A percentile compares a stretch with the other conserved stretches of the same genome.
Conservation (phyloP, 53 echinoderm and acorn worm species). For the Temnopleurus reevesii region DNA sequence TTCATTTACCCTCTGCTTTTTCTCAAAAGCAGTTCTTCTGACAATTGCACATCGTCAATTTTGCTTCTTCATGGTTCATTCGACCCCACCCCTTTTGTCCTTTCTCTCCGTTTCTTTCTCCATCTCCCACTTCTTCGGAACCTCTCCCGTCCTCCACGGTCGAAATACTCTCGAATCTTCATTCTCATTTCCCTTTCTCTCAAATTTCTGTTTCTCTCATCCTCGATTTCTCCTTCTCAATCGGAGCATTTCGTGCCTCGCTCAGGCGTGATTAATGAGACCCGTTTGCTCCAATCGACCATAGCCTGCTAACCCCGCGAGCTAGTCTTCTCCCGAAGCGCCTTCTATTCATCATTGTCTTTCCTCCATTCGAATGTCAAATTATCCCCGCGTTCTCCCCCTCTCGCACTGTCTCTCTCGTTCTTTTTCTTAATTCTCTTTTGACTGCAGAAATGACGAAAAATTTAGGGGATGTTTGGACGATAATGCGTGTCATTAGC, state of each 20-base stretch:
- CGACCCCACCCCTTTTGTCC: not conserved
- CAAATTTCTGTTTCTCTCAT: too few relatives aligned
- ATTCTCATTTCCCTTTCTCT: not conserved
- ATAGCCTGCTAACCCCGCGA: not conserved
- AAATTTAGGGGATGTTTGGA: too few relatives aligned
- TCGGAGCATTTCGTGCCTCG: slow-evolving; percentile 23
- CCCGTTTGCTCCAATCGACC: slow-evolving; percentile 37
- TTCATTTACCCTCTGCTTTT: too few relatives aligned
- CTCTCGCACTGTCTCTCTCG: too few relatives aligned
- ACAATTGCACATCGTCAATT: not conserved
- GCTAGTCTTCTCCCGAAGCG: not conserved
- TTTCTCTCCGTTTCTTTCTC: not conserved
- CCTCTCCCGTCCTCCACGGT: not conserved
- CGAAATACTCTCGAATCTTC: too few relatives aligned
- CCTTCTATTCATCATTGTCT: not conserved
- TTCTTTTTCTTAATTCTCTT: too few relatives aligned
- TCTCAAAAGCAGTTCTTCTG: not conserved
- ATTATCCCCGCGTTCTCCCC: too few relatives aligned
- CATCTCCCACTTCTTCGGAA: not conserved
- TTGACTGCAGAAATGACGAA: too few relatives aligned
- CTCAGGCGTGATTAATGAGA: slow-evolving; percentile 39
- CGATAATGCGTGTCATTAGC: too few relatives aligned
- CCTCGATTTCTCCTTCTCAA: not conserved
- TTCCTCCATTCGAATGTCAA: too few relatives aligned
- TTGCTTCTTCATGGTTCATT: not conserved